Conservation (phyloP, 1,140 invertebrate species). For the Drosophila nikananu region DNA sequence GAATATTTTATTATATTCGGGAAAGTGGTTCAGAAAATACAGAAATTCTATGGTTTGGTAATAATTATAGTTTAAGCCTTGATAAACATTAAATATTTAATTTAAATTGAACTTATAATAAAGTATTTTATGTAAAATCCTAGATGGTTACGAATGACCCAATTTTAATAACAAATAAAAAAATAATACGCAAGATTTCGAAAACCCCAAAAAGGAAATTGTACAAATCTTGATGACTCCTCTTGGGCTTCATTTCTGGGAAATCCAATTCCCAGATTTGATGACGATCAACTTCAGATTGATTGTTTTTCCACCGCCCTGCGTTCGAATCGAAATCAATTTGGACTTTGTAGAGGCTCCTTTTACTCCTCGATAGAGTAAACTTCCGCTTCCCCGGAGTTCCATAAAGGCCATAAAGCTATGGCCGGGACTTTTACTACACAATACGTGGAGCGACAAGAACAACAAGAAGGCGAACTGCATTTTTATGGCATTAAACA, state of each 20-base stretch:
- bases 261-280: slow-evolving; percentile 17
- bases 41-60: neutral
- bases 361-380: slow-evolving; percentile 48
- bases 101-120: neutral
- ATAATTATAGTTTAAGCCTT: neutral
- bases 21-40: neutral
- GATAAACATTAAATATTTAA: neutral
- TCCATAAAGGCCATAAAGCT: slow-evolving; percentile 62
- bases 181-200: neutral
- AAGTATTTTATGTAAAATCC: neutral
- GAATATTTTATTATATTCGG: neutral
- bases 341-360: slow-evolving; percentile 27
- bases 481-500: slow-evolving; percentile 81
- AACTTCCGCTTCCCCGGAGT: slow-evolving; percentile 64
- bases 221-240: slow-evolving; percentile 13
- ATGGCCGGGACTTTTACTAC: slow-evolving; percentile 69
- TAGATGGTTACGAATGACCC: too few species aligned
- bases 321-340: slow-evolving; percentile 5
- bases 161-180: neutral
- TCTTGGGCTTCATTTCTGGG: slow-evolving; percentile 8
- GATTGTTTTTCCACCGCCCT: slow-evolving; percentile 36
- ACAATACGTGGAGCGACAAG: slow-evolving; percentile 48
- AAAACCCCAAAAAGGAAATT: neutral
- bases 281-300: slow-evolving; percentile 41
- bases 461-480: slow-evolving; percentile 54